Evolutionary conservation across 1,140 invertebrate genomes (phyloP), one percentile per base, ranked within the genome.

Genomic region (Cryptotermes secundus): DNA sequence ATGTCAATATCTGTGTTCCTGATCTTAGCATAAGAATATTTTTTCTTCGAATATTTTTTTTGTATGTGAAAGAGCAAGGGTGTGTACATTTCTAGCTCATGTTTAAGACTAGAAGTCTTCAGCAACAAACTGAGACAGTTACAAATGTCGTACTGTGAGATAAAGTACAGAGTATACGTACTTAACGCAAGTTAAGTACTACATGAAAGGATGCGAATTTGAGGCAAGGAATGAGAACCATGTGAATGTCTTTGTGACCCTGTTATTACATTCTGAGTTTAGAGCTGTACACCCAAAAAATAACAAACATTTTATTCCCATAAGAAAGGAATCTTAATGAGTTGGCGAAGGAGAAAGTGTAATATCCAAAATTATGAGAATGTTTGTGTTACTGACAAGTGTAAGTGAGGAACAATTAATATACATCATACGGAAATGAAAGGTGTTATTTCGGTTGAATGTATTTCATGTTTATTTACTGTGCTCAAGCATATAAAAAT

Each of bases 401-500:
- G 19, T 59, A 16, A 22, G 53, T 6, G 26, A 72, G 26, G 16
- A 72, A n/a, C n/a, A 72, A 1, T n/a, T 72, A 26, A n/a, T 72
- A 2, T 72, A 72, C n/a, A 3, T 26, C 26, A 72, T 31, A 72
- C 10, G n/a, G 59, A 72, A 31, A 14, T 9, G 53, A 72, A n/a
- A 31, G 59, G n/a, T 72, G 59, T 72, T 59, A 16, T 59, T 72
- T 72, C 0, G 26, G n/a, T 31, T 72, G 59, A 72, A 31, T 72
- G 59, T 72, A 14, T 72, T 72, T 72, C n/a, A n/a, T 72, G 59
- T 72, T 72, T 72, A 31, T 72, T 72, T 72, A 72, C n/a, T 31
- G 59, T 72, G 59, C 59, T 72, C 59, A 72, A 72, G 26, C 59
- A 31, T 72, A 72, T 72, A 31, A 72, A 72, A n/a, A 72, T 72